A percentile compares a stretch with the other conserved stretches of the same genome.
phyloP scores from a whole-genome alignment of 1,140 invertebrate species.

The Galleria mellonella region DNA sequence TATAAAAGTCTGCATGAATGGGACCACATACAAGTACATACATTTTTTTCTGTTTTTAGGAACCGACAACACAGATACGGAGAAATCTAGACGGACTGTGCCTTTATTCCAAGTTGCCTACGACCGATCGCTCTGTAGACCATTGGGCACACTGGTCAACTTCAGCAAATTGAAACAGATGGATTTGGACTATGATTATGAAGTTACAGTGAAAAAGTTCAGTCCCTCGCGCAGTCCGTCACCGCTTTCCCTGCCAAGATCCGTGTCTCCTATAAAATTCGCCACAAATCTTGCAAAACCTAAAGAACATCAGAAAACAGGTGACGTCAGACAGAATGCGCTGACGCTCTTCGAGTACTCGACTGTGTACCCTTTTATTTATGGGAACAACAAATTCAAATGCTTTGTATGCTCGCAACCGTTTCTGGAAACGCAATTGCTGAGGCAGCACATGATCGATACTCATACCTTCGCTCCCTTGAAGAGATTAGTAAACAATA shows the following conservation, averaged over 20 bases:
- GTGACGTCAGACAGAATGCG: conserved; percentile 48
- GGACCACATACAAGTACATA: conserved; percentile 21
- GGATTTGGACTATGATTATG: not conserved
- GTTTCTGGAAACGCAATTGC: conserved; percentile 38
- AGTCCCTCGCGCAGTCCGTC: conserved; percentile 42
- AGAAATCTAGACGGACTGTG: conserved; percentile 71
- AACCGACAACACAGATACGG: conserved; percentile 27
- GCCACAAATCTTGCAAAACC: conserved; percentile 9
- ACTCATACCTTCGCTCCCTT: conserved; percentile 42
- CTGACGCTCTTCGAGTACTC: conserved; percentile 55
- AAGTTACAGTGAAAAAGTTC: not conserved
- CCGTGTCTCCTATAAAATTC: not conserved
- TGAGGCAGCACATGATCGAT: conserved; percentile 47
- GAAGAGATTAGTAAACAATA: conserved; percentile 52
- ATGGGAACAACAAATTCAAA: conserved; percentile 61
- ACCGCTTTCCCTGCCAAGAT: conserved; percentile 18
- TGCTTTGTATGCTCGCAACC: conserved; percentile 56
- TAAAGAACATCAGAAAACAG: conserved; percentile 16
- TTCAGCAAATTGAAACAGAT: conserved; percentile 32
- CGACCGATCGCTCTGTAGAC: conserved; percentile 55
- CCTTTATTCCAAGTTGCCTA: conserved; percentile 64
- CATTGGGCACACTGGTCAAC: conserved; percentile 47
- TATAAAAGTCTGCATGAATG: conserved; percentile 13
- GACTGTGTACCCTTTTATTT: conserved; percentile 56
- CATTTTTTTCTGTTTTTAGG: conserved; percentile 56